Base-by-base conservation (phyloP, 2,113 vertebrate species). In the Colius striatus region DNA sequence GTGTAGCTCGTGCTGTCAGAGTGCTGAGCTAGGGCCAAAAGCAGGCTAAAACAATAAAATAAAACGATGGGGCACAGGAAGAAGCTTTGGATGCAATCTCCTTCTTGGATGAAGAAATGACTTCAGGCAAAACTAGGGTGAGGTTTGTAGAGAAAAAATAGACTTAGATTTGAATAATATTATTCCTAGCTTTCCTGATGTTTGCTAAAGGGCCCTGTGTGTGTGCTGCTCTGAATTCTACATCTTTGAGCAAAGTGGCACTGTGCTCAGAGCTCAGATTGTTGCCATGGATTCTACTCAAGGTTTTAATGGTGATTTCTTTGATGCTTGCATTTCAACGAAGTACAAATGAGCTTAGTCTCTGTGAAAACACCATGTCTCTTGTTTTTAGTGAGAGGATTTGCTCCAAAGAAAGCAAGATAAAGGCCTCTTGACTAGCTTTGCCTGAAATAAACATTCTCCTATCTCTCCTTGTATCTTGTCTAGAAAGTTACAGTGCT, bases 281-380 rank as follows among this genome's bases (percentile, higher is more conserved):
- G 2, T 83, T 92, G 90, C 77, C 62, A 74, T 86, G 82, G 87
- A 78, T 87, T 92, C 84, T 70, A 34, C 73, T 74, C 77, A 63
- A 30, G 38, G 26, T 78, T 87, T 86, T 87, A 83, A 78, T 74
- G 38, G 72, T 5, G 16, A 51, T 54, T 89, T 94, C 90, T 86
- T 78, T 92, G 50, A 67, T 38, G 43, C 61, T 58, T 55, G 34
- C 41, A 41, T 57, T 72, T 90, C 82, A 73, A 78, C n/a, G 29
- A 58, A 48, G 16, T 54, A 62, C 73, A 63, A 82, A 72, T 77
- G 43, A 78, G 41, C 41, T 38, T 48, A 29, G 32, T 38, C 22
- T 73, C 61, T 53, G 29, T 38, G n/a, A 84, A 77, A 89, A 51
- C 47, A 27, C 22, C 8, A 11, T 13, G 12, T 38, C 34, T 45